Conservation (phyloP, 2,113 vertebrate species). For the Eulemur macaco region DNA sequence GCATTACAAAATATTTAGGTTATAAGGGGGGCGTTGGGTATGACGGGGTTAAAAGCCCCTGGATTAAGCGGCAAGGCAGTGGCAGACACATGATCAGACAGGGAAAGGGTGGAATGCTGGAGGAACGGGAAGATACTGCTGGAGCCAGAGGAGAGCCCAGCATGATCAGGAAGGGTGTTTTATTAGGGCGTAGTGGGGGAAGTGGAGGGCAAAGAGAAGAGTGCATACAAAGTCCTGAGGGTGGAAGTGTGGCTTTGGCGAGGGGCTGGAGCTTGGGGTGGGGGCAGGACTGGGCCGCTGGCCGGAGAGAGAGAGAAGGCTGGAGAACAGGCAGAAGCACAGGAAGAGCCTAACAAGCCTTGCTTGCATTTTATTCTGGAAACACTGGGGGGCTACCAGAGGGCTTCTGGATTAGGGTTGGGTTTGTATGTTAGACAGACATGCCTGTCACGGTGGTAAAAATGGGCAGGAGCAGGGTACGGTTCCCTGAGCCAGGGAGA, state of each 20-base stretch:
- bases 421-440: neutral
- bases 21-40: neutral
- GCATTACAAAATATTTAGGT: neutral
- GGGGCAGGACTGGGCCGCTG: neutral
- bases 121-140: too few species aligned
- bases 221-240: neutral
- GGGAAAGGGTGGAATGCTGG: neutral
- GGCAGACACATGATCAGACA: neutral
- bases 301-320: neutral
- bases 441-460: neutral
- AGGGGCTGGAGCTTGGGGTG: neutral
- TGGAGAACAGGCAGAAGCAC: neutral
- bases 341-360: neutral
- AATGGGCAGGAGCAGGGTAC: neutral
- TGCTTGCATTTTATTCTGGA: neutral
- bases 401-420: too few species aligned
- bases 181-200: neutral
- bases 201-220: too few species aligned
- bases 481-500: neutral
- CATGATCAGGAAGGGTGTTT: neutral
- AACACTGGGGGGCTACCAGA: neutral
- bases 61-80: neutral
- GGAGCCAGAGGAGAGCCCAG: fast-evolving
- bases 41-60: neutral
- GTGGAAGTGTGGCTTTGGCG: neutral